Evolutionary conservation across 2,797 vertebrate species (phyloP).

Genomic region (Prunella strophiata): DNA sequence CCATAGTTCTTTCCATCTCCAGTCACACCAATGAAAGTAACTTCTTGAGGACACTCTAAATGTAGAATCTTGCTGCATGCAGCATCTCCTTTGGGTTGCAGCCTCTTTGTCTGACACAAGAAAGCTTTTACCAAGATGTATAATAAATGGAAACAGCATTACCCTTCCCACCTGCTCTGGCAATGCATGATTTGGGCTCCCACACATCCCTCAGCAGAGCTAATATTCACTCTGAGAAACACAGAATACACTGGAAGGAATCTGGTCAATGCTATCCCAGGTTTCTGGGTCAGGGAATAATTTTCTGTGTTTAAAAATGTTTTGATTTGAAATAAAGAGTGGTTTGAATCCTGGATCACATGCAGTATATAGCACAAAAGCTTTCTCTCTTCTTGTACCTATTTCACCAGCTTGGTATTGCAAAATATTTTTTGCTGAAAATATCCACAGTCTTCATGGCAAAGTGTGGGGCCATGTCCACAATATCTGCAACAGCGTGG

Average conservation of each 20-base stretch:
- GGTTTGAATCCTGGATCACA: neutral
- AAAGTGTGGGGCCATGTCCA: neutral
- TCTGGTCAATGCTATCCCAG: neutral
- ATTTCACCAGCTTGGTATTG: neutral
- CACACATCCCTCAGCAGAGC: neutral
- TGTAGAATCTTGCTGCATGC: neutral
- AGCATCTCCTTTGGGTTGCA: neutral
- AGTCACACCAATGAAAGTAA: neutral
- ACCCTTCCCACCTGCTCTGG: neutral
- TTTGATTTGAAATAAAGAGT: neutral
- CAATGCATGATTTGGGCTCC: neutral
- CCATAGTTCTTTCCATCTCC: neutral
- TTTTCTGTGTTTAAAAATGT: neutral
- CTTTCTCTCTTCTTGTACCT: neutral
- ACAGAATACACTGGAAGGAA: neutral
- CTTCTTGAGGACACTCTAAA: neutral
- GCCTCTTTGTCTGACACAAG: neutral
- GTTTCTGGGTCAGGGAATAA: neutral
- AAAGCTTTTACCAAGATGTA: neutral
- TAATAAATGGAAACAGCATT: neutral
- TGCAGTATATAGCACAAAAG: neutral
- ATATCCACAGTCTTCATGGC: neutral
- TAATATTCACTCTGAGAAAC: neutral
- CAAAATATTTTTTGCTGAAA: neutral
- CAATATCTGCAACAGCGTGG: rapidly evolving